Base-by-base conservation (phyloP, 2,113 vertebrate species). In the Pelodiscus sinensis region DNA sequence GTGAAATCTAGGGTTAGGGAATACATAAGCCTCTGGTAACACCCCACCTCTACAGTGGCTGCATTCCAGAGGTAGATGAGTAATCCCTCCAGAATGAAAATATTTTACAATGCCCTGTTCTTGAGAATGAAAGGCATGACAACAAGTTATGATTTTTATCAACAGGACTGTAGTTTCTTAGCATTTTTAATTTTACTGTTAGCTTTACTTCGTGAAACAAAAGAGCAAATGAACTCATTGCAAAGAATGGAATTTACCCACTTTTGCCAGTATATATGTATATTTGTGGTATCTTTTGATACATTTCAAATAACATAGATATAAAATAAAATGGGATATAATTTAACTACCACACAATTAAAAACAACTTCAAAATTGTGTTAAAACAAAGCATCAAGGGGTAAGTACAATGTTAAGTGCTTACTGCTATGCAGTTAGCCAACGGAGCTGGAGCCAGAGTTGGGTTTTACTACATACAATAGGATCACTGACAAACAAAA, bases 121-220 rank as follows among this genome's bases (percentile, higher is more conserved):
- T 56, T 13, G n/a, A 68, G 79, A 93, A 75, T 75, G 38, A 75
- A 11, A 44, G 84, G 88, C 21, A 88, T 4, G 7, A 57, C 88
- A 94, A 92, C 94, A 91, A 29, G 71, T 56, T 2, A 15, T 7
- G 29, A 50, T 78, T 84, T 55, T 88, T 54, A 71, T 57, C 16
- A 92, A 93, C 82, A 94, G 75, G 21, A 81, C 18, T 38, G 71
- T 71, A 6, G 27, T 84, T 96, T 94, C 81, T 88, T 22, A 71
- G 65, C n/a, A 71, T 21, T 71, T 71, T 35, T 35, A 35, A n/a
- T 71, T 5, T 79, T 84, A 27, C 12, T 8, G 90, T 38, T 89
- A 38, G 50, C 84, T 84, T 78, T 14, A 86, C 19, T 44, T 89
- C 87, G 58, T 75, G 25, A 85, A 91, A 84, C 31, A 86, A 89